phyloP scores from a whole-genome alignment of 2,797 vertebrate species.

The Xyrichtys novacula region DNA sequence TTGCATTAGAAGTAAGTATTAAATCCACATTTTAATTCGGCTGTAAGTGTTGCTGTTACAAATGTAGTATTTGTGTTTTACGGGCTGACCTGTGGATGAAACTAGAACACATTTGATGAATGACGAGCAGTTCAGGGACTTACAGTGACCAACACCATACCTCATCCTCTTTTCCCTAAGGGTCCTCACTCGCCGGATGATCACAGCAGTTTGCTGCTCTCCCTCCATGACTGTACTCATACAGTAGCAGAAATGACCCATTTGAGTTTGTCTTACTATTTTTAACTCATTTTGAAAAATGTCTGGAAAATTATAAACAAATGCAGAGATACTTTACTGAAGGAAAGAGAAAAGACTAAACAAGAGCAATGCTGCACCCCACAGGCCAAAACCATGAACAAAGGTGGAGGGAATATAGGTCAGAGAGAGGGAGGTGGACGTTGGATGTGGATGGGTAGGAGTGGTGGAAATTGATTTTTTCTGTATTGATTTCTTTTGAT shows the following conservation, averaged over 20 bases:
- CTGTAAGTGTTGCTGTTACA: background rate
- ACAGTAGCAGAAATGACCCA: slow-evolving; percentile 43
- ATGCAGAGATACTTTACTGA: slow-evolving; percentile 14
- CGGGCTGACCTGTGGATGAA: slow-evolving; percentile 36
- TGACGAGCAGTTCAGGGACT: slow-evolving; percentile 29
- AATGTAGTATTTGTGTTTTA: slow-evolving; percentile 33
- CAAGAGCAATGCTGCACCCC: slow-evolving; percentile 75
- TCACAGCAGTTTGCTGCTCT: slow-evolving; percentile 20
- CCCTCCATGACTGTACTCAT: slow-evolving; percentile 3
- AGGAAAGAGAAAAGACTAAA: slow-evolving; percentile 5
- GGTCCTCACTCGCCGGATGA: slow-evolving; percentile 16
- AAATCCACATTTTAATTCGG: too few relatives aligned
- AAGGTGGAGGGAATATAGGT: slow-evolving; percentile 69
- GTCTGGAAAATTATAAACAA: slow-evolving; percentile 27
- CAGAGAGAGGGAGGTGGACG: slow-evolving; percentile 48
- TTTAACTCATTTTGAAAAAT: slow-evolving; percentile 12
- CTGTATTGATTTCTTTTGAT: slow-evolving; percentile 9
- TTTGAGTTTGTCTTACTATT: slow-evolving; percentile 39
- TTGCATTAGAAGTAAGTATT: too few relatives aligned
- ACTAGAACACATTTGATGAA: slow-evolving; percentile 60
- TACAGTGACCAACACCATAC: slow-evolving; percentile 15
- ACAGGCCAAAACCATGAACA: slow-evolving; percentile 59
- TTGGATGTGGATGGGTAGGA: background rate
- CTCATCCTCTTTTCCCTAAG: slow-evolving; percentile 23
- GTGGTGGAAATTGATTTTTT: background rate